A percentile compares a stretch with the other conserved stretches of the same genome.
These are phyloP conservation scores for Xiphorhynchus erythropygius DNA, from an alignment of 2,797 vertebrate genomes.

Conservation along the genomic window DNA sequence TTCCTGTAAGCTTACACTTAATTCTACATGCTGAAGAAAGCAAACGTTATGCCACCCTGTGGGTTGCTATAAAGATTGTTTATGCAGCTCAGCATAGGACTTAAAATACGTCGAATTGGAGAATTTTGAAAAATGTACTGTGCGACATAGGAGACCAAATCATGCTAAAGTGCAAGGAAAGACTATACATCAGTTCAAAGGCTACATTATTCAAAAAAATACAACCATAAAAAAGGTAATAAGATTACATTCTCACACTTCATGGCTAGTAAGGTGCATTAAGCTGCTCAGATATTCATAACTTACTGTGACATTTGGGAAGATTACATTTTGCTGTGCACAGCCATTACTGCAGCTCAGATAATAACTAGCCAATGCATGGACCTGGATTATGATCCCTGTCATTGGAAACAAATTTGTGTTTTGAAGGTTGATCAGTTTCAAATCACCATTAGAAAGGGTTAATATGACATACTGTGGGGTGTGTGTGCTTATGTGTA, in stretches of 20 bases:
- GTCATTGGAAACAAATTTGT: conserved; percentile 82
- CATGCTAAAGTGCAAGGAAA: conserved; percentile 80
- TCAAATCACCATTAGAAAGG: conserved; percentile 81
- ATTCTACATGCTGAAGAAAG: conserved; percentile 42
- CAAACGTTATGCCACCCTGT: conserved; percentile 76
- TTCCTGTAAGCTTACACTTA: conserved; percentile 65
- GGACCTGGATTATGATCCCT: conserved; percentile 76
- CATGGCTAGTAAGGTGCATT: conserved; percentile 83
- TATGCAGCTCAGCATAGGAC: conserved; percentile 77
- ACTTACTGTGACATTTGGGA: conserved; percentile 83
- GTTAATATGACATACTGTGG: conserved; percentile 72
- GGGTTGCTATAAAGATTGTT: conserved; percentile 82
- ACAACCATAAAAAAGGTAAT: conserved; percentile 86
- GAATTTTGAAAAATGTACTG: conserved; percentile 80
- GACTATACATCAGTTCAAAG: conserved; percentile 83
- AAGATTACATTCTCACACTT: conserved; percentile 85
- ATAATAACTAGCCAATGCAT: conserved; percentile 78
- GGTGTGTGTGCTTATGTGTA: conserved; percentile 34
- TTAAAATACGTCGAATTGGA: conserved; percentile 77
- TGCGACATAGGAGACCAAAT: conserved; percentile 77
- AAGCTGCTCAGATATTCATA: conserved; percentile 86
- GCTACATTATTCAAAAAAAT: conserved; percentile 84
- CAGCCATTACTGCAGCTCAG: conserved; percentile 78
- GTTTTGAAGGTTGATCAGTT: conserved; percentile 82
- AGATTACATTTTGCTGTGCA: conserved; percentile 83